These are phyloP conservation scores for Onchidella celtica DNA, from an alignment of 2,888 invertebrate species.

Conservation along the genomic window DNA sequence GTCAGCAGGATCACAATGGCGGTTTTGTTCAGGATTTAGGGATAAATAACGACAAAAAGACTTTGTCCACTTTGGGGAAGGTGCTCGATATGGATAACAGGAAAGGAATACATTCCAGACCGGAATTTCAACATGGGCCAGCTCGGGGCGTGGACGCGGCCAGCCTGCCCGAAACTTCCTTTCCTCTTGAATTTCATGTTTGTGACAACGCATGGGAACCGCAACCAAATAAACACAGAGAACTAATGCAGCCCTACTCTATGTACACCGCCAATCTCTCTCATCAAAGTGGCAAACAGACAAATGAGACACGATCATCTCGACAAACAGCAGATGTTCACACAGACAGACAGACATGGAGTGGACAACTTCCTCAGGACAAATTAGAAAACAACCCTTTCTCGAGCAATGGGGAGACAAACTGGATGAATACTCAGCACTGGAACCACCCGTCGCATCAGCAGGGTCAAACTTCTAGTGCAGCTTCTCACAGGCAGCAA, in stretches of 20 bases:
- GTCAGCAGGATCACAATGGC: background rate
- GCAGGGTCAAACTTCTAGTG: too few species aligned
- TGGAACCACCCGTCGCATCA: background rate
- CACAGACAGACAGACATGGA: constrained; percentile 5
- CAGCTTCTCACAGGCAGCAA: background rate
- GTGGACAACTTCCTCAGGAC: background rate
- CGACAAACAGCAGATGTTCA: background rate
- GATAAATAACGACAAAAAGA: background rate
- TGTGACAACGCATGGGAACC: background rate
- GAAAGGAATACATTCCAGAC: background rate
- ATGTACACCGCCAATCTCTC: background rate
- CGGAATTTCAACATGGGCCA: background rate
- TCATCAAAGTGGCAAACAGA: background rate
- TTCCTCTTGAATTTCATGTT: background rate
- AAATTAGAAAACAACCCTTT: background rate
- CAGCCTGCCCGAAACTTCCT: background rate
- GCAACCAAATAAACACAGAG: background rate
- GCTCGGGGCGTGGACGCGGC: background rate
- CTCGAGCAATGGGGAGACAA: too few species aligned
- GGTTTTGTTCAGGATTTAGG: background rate
- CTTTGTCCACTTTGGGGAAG: background rate
- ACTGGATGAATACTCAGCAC: background rate
- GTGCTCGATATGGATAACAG: background rate
- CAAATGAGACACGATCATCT: background rate
- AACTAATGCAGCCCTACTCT: background rate